phyloP scores from a whole-genome alignment of 1,140 invertebrate species.

The Drosophila oshimai region DNA sequence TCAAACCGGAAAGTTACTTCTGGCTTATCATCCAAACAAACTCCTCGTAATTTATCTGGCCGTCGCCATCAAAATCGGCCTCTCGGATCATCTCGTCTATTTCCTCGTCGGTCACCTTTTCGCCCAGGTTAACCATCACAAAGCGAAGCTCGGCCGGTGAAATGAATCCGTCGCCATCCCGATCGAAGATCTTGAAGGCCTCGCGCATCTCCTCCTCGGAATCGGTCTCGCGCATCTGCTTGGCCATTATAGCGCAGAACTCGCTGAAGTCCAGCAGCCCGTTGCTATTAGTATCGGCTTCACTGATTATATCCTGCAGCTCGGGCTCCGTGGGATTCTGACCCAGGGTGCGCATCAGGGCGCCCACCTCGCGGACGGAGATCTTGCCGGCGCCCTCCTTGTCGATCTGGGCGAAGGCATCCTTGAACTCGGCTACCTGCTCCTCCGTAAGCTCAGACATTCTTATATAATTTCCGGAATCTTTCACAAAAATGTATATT shows the following conservation, averaged over 20 bases:
- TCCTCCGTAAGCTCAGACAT: constrained; percentile 47
- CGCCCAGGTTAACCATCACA: constrained; percentile 58
- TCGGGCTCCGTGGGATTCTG: constrained; percentile 58
- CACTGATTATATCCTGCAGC: constrained; percentile 50
- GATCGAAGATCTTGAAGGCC: constrained; percentile 66
- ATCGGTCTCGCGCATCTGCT: constrained; percentile 37
- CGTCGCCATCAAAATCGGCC: constrained; percentile 95
- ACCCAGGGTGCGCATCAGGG: constrained; percentile 89
- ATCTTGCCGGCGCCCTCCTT: constrained; percentile 97
- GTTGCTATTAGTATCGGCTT: constrained; percentile 30
- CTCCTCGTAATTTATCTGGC: constrained; percentile 92
- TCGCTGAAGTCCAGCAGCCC: constrained; percentile 49
- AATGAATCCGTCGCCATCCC: constrained; percentile 57
- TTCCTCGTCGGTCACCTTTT: constrained; percentile 63
- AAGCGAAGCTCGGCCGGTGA: constrained; percentile 47
- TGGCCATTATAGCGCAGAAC: constrained; percentile 54
- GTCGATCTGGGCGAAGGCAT: constrained; percentile 90
- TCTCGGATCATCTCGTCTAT: constrained; percentile 86
- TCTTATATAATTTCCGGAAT: background rate
- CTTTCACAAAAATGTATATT: background rate
- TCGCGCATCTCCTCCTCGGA: constrained; percentile 61
- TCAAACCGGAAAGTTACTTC: too few species aligned
- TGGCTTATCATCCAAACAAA: constrained; percentile 67
- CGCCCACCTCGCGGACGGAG: constrained; percentile 93
- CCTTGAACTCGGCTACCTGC: constrained; percentile 69